A percentile compares a stretch with the other conserved stretches of the same genome.
Evolutionary conservation across 2,888 invertebrate genomes (phyloP).

Genomic region (Sphaeridia pumilis): DNA sequence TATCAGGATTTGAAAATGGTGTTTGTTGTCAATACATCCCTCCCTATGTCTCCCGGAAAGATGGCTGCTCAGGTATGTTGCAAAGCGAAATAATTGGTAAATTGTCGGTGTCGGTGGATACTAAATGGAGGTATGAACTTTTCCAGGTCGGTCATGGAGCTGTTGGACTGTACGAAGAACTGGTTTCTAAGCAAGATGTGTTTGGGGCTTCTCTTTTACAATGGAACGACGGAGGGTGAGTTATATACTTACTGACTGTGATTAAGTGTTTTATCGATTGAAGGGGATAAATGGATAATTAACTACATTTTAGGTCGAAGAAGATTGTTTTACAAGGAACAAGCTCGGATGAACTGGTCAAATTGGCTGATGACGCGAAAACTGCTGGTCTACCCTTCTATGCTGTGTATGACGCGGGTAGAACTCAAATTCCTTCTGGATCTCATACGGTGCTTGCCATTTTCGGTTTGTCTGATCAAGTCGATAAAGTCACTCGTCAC

Average conservation of each 20-base stretch:
- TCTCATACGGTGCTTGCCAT: constrained; percentile 44
- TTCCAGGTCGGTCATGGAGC: constrained; percentile 31
- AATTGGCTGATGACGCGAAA: constrained; percentile 38
- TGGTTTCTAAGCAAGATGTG: constrained; percentile 32
- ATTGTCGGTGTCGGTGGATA: too few relatives aligned
- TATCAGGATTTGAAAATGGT: constrained; percentile 36
- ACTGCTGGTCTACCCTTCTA: constrained; percentile 26
- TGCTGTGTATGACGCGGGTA: constrained; percentile 39
- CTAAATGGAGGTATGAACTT: background rate
- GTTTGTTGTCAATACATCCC: constrained; percentile 33
- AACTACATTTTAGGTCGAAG: constrained; percentile 40
- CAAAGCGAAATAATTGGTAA: too few relatives aligned
- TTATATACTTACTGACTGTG: background rate
- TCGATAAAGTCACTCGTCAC: constrained; percentile 42
- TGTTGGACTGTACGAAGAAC: constrained; percentile 33
- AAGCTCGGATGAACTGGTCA: constrained; percentile 40
- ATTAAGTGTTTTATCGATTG: background rate
- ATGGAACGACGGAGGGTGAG: constrained; percentile 36
- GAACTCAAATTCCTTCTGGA: constrained; percentile 42
- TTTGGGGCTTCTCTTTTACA: constrained; percentile 34
- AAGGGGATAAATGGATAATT: background rate
- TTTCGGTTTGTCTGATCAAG: constrained; percentile 43
- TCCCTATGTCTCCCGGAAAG: constrained; percentile 35
- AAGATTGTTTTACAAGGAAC: constrained; percentile 42
- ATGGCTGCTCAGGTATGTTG: constrained; percentile 35